Base-by-base conservation (phyloP, 2,797 vertebrate species). In the Taeniopygia guttata region DNA sequence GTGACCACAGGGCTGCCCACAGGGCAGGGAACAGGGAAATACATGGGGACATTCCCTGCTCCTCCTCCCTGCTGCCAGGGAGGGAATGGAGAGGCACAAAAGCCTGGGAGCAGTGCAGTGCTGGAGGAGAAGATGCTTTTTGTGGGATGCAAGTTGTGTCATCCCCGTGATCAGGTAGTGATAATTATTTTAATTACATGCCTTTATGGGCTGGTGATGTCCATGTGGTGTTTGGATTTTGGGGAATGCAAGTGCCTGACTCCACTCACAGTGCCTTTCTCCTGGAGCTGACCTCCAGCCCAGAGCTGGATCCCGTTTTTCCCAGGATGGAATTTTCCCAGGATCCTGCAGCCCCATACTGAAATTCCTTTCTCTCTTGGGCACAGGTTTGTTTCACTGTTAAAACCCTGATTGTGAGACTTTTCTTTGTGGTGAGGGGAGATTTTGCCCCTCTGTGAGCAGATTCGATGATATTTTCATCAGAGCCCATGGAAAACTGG, bases 1-100 rank as follows among this genome's bases (percentile, higher is more conserved):
- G 97, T 96, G 98, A 90, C 95, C 58, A 23, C 62, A 36, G n/a
- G 25, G 21, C 76, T 36, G 68, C 70, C 79, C 87, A 70, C 55
- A 55, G 87, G 64, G 67, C 16, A 49, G 56, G 73, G 48, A 62
- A 1, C 74, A 16, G 73, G 38, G 17, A n/a, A 5, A 45, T 40
- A 42, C 42, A 0, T 8, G 23, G 22, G 46, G 49, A 38, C 11
- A 1, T 29, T 13, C 36, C 66, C 73, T 56, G 46, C 40, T 79
- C 4, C 46, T 46, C 17, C 26, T 5, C 26, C 21, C 32, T 4
- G 1, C 29, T 42, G 73, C 5, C 9, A 29, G n/a, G 21, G 13
- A 36, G 29, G 66, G 51, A 19, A 30, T 2, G 1, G 19, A 48
- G 54, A 51, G 69, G 38, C 20, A 8, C 3, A 3, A 51, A 59